A percentile compares a stretch with the other conserved stretches of the same genome.
Conservation (phyloP, 2,888 invertebrate species). For the Drosophila kokeensis region DNA sequence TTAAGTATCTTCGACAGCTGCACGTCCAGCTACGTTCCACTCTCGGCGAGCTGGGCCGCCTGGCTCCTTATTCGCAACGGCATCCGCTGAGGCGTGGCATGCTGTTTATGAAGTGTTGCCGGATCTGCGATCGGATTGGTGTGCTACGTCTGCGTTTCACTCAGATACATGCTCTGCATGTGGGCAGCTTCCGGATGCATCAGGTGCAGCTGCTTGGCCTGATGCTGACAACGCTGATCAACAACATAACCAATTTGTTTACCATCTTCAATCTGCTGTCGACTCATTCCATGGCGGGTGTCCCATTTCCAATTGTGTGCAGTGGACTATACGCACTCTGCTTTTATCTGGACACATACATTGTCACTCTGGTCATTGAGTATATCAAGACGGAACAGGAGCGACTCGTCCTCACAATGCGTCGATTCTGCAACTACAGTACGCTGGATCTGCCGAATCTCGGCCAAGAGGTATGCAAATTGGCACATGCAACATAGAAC, state of each 20-base stretch:
- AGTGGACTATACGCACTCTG: conserved; percentile 67
- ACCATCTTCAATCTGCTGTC: conserved; percentile 75
- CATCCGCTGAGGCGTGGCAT: conserved; percentile 35
- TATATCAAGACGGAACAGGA: conserved; percentile 63
- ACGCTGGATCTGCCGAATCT: conserved; percentile 51
- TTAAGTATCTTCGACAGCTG: conserved; percentile 70
- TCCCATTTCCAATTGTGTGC: conserved; percentile 59
- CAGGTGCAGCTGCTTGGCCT: conserved; percentile 78
- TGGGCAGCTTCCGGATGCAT: conserved; percentile 68
- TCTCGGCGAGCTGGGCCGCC: conserved; percentile 28
- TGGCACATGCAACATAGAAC: background rate
- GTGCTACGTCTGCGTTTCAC: conserved; percentile 40
- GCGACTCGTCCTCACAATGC: conserved; percentile 54
- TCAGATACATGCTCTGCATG: conserved; percentile 57
- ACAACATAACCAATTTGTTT: conserved; percentile 75
- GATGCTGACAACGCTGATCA: conserved; percentile 73
- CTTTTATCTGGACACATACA: conserved; percentile 77
- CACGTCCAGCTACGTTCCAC: conserved; percentile 53
- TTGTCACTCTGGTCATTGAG: conserved; percentile 74
- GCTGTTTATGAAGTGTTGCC: conserved; percentile 40
- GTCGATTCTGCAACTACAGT: conserved; percentile 54
- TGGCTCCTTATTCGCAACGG: background rate
- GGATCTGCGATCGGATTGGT: conserved; percentile 61
- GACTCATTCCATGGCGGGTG: conserved; percentile 49
- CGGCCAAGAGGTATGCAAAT: conserved; percentile 61